A percentile compares a stretch with the other conserved stretches of the same genome.
Evolutionary conservation across 2,888 invertebrate species (phyloP).

Genomic region (Poecilobothrus nobilitatus): DNA sequence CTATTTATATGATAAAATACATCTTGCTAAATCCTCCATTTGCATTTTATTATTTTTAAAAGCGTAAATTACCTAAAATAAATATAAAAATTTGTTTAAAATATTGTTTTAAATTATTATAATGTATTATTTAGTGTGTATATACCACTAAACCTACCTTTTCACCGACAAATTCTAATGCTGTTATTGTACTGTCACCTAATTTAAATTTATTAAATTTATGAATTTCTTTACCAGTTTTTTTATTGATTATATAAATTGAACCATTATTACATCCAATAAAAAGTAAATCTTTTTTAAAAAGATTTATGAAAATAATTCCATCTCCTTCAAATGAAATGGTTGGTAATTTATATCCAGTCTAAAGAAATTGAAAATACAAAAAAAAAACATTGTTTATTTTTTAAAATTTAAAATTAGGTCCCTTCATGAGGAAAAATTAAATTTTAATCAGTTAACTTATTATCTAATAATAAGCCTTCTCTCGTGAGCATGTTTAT

Average conservation of each 20-base stretch:
- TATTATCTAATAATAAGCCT: no score
- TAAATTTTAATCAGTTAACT: no score
- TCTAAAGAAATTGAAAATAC: slow-evolving; percentile 47
- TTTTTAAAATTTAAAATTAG: no score
- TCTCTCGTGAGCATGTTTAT: no score
- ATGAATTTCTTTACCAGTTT: slow-evolving; percentile 48
- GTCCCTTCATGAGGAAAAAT: no score
- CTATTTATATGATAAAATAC: slow-evolving; percentile 20
- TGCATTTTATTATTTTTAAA: not conserved
- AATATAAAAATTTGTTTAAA: not conserved
- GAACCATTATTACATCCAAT: slow-evolving; percentile 73
- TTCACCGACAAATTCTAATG: slow-evolving; percentile 57
- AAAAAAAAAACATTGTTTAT: slow-evolving; percentile 18
- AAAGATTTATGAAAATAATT: slow-evolving; percentile 60
- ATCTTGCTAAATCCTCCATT: slow-evolving; percentile 5
- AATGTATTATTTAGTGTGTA: not conserved
- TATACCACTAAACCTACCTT: no score
- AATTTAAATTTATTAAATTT: slow-evolving; percentile 58
- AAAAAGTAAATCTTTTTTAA: slow-evolving; percentile 53
- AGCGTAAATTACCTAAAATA: not conserved
- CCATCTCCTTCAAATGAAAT: slow-evolving; percentile 59
- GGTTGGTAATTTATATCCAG: slow-evolving; percentile 52
- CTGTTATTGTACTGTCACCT: slow-evolving; percentile 62
- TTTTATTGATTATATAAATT: slow-evolving; percentile 57
- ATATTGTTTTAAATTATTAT: no score